Base-by-base conservation (phyloP, 2,888 invertebrate genomes). In the Lycocerus yunnanus region DNA sequence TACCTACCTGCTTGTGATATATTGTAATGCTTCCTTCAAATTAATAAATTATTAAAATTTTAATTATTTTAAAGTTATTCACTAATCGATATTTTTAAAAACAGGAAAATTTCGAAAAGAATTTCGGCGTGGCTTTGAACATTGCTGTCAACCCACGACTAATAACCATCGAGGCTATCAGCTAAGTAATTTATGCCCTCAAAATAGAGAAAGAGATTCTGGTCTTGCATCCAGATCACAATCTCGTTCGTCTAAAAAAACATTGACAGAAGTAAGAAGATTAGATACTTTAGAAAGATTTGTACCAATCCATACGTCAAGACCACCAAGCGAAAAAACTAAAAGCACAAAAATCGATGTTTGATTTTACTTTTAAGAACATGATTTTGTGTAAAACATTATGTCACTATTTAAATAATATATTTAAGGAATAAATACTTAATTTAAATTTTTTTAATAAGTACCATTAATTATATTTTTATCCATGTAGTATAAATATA, bases 61-160 rank as follows among this genome's bases (percentile, higher is more conserved):
- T 6, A n/a, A 43, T 43, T 43, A 58, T 15, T 11, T 60, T 18
- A 5, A 18, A 63, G 20, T 18, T 63, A 18, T 63, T 15, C 2
- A 59, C 59, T 63, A 63, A 76, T 63, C 6, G 27, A 43, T 60
- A 59, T 73, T 73, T 75, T 75, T 75, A 58, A 61, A 63, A 63
- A 9, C 90, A 93, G 93, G 93, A 74, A 93, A 93, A 88, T 93
- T 93, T 85, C 91, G 93, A 9, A 90, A 91, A 78, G 93, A 93
- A 84, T 93, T 93, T 85, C 90, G 90, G 80, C 90, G 92, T 79
- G 92, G 92, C 1, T 91, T 93, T 85, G 92, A 91, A 85, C 91
- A 91, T 82, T 92, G 92, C 79, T 84, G 84, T 71, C 84, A 84
- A 67, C 73, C 79, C 15, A 66, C 72, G 13, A 72, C 69, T 15